Conservation (phyloP, 2,888 invertebrate genomes). For the Brachyptera putata region DNA sequence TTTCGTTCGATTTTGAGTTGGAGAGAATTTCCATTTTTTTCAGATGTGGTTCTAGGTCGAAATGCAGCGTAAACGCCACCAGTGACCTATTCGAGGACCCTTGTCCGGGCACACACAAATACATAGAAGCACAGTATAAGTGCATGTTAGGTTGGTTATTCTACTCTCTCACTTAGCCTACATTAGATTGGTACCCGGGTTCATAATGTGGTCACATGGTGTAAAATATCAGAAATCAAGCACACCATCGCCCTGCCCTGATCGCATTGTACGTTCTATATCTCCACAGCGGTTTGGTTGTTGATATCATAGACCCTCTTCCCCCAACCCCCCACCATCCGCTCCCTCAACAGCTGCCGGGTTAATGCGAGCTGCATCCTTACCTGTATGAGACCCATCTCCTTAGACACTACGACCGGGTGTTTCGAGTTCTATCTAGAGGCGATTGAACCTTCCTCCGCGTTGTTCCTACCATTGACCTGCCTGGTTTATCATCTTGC, state of each 20-base stretch:
- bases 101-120: conserved; percentile 56
- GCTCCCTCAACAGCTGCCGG: no score
- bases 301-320: neutral
- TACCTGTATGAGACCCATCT: no score
- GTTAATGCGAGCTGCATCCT: no score
- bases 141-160: conserved; percentile 42
- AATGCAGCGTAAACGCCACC: conserved; percentile 39
- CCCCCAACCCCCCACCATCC: neutral
- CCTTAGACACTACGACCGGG: no score
- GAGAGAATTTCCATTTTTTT: conserved; percentile 21
- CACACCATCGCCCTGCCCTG: neutral
- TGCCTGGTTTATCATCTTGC: no score
- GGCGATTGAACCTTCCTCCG: no score
- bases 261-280: neutral
- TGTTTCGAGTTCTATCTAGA: no score
- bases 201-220: neutral
- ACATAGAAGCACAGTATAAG: conserved; percentile 56
- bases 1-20: conserved; percentile 10
- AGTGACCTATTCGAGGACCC: conserved; percentile 51
- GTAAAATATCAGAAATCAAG: no score
- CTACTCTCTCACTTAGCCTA: neutral
- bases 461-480: no score
- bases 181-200: neutral
- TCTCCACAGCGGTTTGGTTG: neutral
- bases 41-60: conserved; percentile 38